Evolutionary conservation across 2,113 vertebrate species (phyloP), one percentile per base, ranked within the genome.

Genomic region (Pan paniscus): DNA sequence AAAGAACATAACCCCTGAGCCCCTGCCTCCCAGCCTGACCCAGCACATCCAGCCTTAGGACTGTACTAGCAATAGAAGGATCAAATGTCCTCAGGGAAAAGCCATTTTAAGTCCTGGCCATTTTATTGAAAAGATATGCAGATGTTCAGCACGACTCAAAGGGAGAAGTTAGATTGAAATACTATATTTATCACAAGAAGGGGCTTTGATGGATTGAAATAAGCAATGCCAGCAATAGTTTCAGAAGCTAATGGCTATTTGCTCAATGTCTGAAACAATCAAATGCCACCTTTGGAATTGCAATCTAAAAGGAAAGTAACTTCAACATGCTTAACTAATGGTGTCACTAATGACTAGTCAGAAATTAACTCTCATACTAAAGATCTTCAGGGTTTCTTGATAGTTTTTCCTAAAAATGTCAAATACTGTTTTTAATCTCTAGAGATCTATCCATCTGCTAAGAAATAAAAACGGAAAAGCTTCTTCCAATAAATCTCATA

Each of bases 251-350:
- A 50, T 43, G 52, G 78, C 8, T 92, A 5, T 79, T 73, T 90
- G 55, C 61, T 85, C 23, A 73, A 35, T 85, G 75, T 52, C 46
- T 67, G 25, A 93, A 78, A 3, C 23, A 85, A 68, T 55, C 43
- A 59, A 68, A 12, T 61, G 4, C 4, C 12, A 73, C 52, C 14
- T 94, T 89, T 70, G 73, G 48, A 73, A 59, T 43, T 40, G 4
- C 1, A 12, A 50, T 48, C 25, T 75, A 83, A 93, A 95, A 73
- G 89, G 30, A 72, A 93, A 94, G 90, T 73, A 89, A 93, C n/a
- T 22, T 79, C 38, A 91, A 64, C 57, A n/a, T 1, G n/a, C 52
- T 90, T 89, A 40, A 73, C 52, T 18, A 72, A 13, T 46, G 83
- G 10, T 9, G 11, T 79, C 92, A 67, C 11, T 73, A 61, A 38